Evolutionary conservation across 2,888 invertebrate species (phyloP).

Genomic region (Didymodactylos carnosus): DNA sequence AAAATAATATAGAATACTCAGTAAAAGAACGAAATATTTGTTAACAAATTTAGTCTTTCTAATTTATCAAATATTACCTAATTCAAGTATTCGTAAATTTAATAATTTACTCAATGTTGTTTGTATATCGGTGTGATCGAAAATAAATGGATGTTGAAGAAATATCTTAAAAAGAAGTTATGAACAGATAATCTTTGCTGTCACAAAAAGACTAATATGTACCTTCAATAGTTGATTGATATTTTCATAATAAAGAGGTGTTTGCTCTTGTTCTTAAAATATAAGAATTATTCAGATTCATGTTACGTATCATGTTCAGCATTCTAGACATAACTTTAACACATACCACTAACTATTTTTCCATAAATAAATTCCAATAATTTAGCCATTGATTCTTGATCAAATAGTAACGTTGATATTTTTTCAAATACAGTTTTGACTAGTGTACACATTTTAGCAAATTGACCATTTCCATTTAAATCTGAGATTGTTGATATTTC

Average conservation of each 20-base stretch:
- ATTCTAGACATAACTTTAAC: no score
- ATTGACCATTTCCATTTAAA: neutral
- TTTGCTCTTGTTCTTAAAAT: neutral
- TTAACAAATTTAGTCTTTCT: neutral
- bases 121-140: neutral
- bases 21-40: no score
- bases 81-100: neutral
- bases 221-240: neutral
- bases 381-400: neutral
- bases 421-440: neutral
- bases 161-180: neutral
- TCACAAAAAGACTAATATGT: neutral
- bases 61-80: neutral
- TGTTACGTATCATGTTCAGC: no score
- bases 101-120: neutral
- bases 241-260: neutral
- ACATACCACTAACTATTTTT: neutral
- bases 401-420: neutral
- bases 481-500: neutral
- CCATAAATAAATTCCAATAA: neutral
- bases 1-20: no score
- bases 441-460: neutral
- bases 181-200: neutral
- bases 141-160: neutral
- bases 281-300: neutral